A percentile compares a stretch with the other conserved stretches of the same genome.
Conservation (phyloP, 2,888 invertebrate species). For the Machimus rusticus region DNA sequence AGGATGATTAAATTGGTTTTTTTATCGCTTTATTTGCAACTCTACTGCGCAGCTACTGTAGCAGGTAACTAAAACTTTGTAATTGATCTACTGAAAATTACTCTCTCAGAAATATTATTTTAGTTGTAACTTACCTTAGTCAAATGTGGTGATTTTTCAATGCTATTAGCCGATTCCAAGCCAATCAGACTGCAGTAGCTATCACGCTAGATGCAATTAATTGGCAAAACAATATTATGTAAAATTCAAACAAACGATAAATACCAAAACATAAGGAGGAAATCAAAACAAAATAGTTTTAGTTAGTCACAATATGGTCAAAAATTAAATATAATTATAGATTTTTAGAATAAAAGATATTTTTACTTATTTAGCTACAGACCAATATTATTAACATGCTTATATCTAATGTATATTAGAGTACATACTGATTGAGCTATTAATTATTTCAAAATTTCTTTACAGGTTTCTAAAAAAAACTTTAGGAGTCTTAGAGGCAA, state of each 20-base stretch:
- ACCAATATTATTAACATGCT: too few species aligned
- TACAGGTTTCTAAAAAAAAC: too few species aligned
- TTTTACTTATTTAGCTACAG: too few species aligned
- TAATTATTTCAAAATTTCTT: too few species aligned
- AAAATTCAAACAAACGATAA: background rate
- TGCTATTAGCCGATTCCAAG: conserved; percentile 49
- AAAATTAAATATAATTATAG: too few species aligned
- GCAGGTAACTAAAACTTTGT: background rate
- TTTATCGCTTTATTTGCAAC: background rate
- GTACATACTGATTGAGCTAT: too few species aligned
- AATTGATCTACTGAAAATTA: background rate
- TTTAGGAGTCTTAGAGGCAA: too few species aligned
- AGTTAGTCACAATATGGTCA: background rate
- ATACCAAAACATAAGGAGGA: background rate
- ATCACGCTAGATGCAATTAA: conserved; percentile 54
- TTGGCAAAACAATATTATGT: conserved; percentile 49
- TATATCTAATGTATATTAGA: too few species aligned
- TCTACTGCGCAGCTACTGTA: background rate
- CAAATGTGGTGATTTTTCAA: background rate
- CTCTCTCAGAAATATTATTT: background rate
- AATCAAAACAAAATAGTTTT: background rate
- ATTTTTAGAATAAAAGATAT: too few species aligned
- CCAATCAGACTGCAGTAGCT: conserved; percentile 56
- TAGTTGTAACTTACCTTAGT: background rate
- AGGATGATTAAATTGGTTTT: background rate